Conservation (phyloP, 2,113 vertebrate genomes). For the Phycodurus eques region DNA sequence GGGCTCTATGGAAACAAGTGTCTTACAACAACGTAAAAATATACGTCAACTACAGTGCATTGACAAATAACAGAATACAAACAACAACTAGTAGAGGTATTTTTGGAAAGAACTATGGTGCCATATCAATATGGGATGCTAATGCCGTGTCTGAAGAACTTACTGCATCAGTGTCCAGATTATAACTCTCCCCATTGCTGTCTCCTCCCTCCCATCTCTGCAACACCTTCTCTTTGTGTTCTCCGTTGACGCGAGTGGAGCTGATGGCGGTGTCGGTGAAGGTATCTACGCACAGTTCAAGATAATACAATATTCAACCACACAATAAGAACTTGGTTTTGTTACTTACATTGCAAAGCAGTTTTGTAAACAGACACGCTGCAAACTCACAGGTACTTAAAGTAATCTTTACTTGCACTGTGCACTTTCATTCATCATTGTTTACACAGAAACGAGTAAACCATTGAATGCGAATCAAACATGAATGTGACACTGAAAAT, state of each 20-base stretch:
- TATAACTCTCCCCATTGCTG: conserved; percentile 85
- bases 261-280: conserved; percentile 88
- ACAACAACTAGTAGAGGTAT: no score
- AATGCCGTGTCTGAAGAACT: conserved; percentile 19
- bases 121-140: neutral
- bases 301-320: neutral
- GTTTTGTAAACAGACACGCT: no score
- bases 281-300: conserved; percentile 70
- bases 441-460: neutral
- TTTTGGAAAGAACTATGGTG: neutral
- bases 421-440: neutral
- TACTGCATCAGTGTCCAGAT: conserved; percentile 85
- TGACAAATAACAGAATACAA: neutral
- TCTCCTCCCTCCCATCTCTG: conserved; percentile 91
- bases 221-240: conserved; percentile 88
- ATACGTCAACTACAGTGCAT: neutral
- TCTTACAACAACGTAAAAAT: no score
- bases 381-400: neutral
- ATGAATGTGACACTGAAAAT: neutral
- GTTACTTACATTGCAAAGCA: neutral
- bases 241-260: conserved; percentile 83
- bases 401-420: neutral
- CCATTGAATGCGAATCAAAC: neutral
- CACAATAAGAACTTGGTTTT: neutral
- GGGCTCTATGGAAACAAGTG: neutral